Base-by-base conservation (phyloP, 2,797 vertebrate species). In the Anguilla megastoma region DNA sequence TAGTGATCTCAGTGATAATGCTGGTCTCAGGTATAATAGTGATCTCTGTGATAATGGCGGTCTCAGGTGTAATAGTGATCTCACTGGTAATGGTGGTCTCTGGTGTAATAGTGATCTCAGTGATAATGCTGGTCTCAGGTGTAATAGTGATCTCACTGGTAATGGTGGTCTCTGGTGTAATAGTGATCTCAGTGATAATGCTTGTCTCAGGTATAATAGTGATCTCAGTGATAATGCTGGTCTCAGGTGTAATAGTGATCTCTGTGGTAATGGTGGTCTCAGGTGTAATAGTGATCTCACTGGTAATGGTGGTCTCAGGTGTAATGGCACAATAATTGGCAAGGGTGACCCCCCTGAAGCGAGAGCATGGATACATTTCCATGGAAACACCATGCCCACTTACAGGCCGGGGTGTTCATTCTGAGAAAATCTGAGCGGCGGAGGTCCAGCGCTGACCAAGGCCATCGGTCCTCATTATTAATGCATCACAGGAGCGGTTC, bases 381-480 rank as follows among this genome's bases (percentile, higher is more conserved):
- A 88, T 58, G 0, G 89, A 69, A 84, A 85, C 63, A 80, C n/a
- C 33, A 52, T 58, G 27, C 16, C 12, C 50, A 36, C 69, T 84
- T 18, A 80, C 69, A 30, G 85, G 27, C 69, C 45, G 84, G 91
- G 92, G 91, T 89, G 93, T 93, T 92, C 92, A 91, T 88, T 91
- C 86, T 83, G 87, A 91, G 84, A 45, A 79, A 91, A 93, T 82
- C 90, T 87, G 91, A 94, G 94, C 93, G 93, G 94, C 94, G 91
- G 48, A 3, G 50, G 84, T 27, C 74, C 85, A 33, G 79, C 56
- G 85, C 86, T 58, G 84, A 88, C 63, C 30, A 8, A 12, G 87
- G 80, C 93, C 94, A 95, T 95, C 94, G 93, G 90, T 56, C 10
- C 79, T 92, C 93, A 94, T 95, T 92, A 95, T 94, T 94, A 93